A percentile compares a stretch with the other conserved stretches of the same genome.
phyloP scores from a whole-genome alignment of 2,113 vertebrate genomes.

The Tyrannus savana region DNA sequence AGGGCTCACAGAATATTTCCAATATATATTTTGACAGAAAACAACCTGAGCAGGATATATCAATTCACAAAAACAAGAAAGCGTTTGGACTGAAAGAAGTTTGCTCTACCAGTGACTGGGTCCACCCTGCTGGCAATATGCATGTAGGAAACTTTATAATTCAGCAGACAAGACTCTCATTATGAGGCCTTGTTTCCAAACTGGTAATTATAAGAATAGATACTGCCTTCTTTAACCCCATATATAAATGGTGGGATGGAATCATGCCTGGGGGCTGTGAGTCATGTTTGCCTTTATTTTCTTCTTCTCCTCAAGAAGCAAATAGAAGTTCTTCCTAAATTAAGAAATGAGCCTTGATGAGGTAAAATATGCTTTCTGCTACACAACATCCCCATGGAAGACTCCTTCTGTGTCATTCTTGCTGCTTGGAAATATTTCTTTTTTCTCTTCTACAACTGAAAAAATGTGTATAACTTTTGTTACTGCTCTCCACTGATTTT shows the following conservation, averaged over 20 bases:
- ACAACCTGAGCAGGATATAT: neutral
- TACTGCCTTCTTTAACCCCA: neutral
- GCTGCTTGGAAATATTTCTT: neutral
- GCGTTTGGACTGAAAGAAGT: neutral
- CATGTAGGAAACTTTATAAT: neutral
- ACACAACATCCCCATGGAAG: neutral
- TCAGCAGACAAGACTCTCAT: neutral
- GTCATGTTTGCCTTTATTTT: neutral
- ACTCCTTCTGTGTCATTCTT: neutral
- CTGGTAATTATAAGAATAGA: neutral
- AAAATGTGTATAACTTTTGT: neutral
- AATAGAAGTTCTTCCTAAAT: neutral
- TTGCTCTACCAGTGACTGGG: neutral
- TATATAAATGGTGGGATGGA: neutral
- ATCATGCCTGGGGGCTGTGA: accelerated
- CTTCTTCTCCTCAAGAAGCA: neutral
- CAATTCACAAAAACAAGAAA: neutral
- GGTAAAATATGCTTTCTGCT: neutral
- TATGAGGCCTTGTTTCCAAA: neutral
- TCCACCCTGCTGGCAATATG: neutral
- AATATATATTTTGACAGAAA: neutral
- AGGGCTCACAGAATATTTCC: neutral
- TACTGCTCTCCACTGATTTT: neutral
- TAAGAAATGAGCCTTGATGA: neutral
- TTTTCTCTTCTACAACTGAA: neutral